These are phyloP conservation scores for Bemisia tabaci DNA, from an alignment of 1,140 invertebrate species.

Conservation along the genomic window DNA sequence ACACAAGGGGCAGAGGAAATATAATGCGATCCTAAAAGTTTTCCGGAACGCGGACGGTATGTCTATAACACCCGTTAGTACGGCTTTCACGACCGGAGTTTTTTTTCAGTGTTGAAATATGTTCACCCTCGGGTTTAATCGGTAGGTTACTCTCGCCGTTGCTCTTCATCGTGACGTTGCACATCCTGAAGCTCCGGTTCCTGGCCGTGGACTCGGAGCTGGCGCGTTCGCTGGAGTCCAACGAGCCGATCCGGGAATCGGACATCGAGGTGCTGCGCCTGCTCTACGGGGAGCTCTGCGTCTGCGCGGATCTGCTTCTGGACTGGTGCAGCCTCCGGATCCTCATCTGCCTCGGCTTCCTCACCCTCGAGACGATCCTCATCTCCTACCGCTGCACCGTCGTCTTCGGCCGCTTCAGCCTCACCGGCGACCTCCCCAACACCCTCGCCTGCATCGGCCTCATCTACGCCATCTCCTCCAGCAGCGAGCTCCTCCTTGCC, in stretches of 20 bases:
- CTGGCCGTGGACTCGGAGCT: background rate
- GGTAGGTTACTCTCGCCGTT: background rate
- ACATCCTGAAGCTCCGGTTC: background rate
- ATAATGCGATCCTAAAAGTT: too few species aligned
- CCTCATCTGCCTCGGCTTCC: background rate
- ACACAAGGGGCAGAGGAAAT: too few species aligned
- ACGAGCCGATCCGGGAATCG: background rate
- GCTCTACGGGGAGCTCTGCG: background rate
- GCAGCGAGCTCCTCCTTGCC: background rate
- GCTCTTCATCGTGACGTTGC: background rate
- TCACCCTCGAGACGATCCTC: background rate
- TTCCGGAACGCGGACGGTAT: too few species aligned
- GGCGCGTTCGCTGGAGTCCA: background rate
- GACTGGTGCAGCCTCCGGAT: background rate
- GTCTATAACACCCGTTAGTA: too few species aligned
- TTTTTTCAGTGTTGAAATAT: too few species aligned
- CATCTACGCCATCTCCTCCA: background rate
- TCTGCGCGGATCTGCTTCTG: background rate
- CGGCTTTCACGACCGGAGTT: too few species aligned
- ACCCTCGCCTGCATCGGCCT: background rate
- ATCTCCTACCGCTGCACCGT: background rate
- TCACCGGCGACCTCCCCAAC: background rate
- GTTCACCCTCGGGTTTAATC: too few species aligned
- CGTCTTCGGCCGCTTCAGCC: background rate
- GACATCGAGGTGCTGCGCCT: background rate